Conservation (phyloP, 2,113 vertebrate species). For the Guaruba guarouba region DNA sequence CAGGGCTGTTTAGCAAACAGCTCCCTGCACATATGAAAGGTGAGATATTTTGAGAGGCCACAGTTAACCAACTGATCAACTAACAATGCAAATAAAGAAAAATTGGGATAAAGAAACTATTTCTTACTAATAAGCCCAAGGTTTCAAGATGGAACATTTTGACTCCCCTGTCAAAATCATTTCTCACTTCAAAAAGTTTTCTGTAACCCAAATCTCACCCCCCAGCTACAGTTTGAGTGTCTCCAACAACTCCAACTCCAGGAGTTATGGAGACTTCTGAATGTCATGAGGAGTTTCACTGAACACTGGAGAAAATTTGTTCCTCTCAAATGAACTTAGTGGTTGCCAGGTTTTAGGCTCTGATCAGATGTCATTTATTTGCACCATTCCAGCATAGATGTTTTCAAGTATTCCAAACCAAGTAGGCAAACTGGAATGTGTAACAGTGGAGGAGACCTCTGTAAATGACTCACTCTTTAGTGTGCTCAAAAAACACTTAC, state of each 20-base stretch:
- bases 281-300: neutral
- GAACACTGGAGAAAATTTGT: constrained; percentile 12
- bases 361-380: constrained; percentile 38
- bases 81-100: neutral
- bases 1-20: neutral
- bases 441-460: neutral
- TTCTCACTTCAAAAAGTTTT: constrained; percentile 14
- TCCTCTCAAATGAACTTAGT: neutral
- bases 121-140: neutral
- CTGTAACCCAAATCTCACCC: neutral
- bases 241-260: neutral
- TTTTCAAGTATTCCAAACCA: neutral
- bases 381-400: constrained; percentile 9
- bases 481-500: neutral
- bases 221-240: neutral
- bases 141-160: neutral
- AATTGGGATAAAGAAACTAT: neutral
- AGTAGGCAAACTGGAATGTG: neutral
- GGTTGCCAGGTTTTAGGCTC: constrained; percentile 7
- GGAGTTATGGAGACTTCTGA: constrained; percentile 13
- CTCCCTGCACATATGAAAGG: neutral
- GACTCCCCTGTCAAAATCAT: neutral
- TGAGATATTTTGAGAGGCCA: neutral
- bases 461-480: neutral
- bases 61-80: neutral